Evolutionary conservation across 2,113 vertebrate species (phyloP).

Genomic region (Gymnocephalus cernua): DNA sequence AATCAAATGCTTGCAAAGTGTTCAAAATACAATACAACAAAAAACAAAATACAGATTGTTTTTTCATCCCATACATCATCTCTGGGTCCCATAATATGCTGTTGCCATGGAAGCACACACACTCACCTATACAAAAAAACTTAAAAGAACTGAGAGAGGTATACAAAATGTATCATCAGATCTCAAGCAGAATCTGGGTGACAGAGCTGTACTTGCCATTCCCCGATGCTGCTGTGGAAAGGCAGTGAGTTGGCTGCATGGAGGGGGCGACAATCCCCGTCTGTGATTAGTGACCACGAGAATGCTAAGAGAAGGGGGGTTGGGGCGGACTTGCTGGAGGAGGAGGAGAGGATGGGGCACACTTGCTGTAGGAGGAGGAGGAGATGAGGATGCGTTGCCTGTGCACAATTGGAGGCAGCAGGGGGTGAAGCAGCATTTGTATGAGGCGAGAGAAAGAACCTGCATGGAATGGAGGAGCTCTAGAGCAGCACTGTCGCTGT

Average conservation of each 20-base stretch:
- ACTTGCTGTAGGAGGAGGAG: constrained; percentile 44
- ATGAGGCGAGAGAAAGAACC: constrained; percentile 56
- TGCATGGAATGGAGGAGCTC: constrained; percentile 71
- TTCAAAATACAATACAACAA: neutral
- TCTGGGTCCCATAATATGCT: neutral
- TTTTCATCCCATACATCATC: neutral
- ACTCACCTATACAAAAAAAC: neutral
- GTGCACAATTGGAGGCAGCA: constrained; percentile 67
- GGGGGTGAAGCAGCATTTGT: constrained; percentile 64
- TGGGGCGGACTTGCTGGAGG: constrained; percentile 48
- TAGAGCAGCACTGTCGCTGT: constrained; percentile 50
- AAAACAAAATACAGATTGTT: too few species aligned
- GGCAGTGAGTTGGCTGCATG: constrained; percentile 3
- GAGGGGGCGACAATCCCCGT: constrained; percentile 9
- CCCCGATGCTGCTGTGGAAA: constrained; percentile 28
- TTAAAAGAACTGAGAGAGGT: neutral
- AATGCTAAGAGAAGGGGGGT: constrained; percentile 38
- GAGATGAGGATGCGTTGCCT: constrained; percentile 50
- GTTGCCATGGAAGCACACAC: constrained; percentile 37
- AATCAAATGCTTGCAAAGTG: neutral
- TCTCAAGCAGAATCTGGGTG: constrained; percentile 11
- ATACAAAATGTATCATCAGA: constrained; percentile 8
- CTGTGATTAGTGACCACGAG: constrained; percentile 52
- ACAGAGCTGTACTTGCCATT: constrained; percentile 9
- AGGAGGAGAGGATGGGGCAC: constrained; percentile 44